Evolutionary conservation across 1,140 invertebrate genomes (phyloP).

Genomic region (Polyergus mexicanus): DNA sequence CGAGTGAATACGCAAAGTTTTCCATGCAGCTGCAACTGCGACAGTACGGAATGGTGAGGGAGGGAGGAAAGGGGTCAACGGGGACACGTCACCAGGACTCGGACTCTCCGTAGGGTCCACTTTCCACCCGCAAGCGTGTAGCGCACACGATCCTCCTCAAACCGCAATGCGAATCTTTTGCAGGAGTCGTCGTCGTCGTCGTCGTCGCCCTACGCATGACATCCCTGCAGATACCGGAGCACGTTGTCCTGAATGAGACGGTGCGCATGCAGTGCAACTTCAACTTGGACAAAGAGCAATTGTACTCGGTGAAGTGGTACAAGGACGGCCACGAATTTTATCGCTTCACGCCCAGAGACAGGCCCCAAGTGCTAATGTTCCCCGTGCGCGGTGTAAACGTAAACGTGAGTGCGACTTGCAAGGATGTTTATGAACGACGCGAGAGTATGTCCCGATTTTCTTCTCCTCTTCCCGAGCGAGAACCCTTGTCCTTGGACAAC

Average conservation of each 20-base stretch:
- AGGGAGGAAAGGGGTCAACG: no score
- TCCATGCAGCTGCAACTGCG: slow-evolving; percentile 41
- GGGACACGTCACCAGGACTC: neutral
- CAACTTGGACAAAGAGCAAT: slow-evolving; percentile 91
- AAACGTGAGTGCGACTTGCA: slow-evolving; percentile 89
- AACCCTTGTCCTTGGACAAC: neutral
- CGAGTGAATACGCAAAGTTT: slow-evolving; percentile 38
- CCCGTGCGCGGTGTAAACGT: slow-evolving; percentile 92
- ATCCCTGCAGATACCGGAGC: slow-evolving; percentile 90
- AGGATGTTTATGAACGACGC: neutral
- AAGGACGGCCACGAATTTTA: slow-evolving; percentile 96
- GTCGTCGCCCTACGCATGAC: slow-evolving; percentile 87
- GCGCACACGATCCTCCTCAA: slow-evolving; percentile 2
- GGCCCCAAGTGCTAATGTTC: slow-evolving; percentile 91
- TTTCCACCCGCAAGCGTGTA: neutral
- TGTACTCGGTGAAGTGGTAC: slow-evolving; percentile 96
- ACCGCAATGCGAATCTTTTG: slow-evolving; percentile 66
- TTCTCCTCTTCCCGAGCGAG: neutral
- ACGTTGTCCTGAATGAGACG: slow-evolving; percentile 90
- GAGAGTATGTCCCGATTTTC: neutral
- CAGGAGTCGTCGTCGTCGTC: slow-evolving; percentile 78
- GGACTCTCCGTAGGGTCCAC: slow-evolving; percentile 40
- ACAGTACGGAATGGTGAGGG: neutral
- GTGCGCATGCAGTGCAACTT: slow-evolving; percentile 92
- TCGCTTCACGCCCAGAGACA: slow-evolving; percentile 92